Percentiles rank a stretch among this genome's conserved stretches.
Conservation (phyloP, 2,797 vertebrate genomes). For the Sebastes melanostomus region DNA sequence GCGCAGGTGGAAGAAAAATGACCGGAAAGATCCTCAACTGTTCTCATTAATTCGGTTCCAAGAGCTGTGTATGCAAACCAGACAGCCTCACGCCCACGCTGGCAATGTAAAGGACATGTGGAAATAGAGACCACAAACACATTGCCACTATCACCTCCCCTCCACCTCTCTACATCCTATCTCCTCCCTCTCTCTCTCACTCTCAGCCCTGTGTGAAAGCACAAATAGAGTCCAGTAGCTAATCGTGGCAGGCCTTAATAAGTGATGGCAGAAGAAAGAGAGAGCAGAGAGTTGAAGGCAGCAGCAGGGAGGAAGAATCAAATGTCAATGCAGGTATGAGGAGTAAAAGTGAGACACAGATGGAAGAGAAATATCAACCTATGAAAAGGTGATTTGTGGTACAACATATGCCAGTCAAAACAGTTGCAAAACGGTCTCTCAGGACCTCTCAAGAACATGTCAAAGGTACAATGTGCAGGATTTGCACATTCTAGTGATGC, state of each 20-base stretch:
- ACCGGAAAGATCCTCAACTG: slow-evolving; percentile 18
- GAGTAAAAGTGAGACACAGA: slow-evolving; percentile 27
- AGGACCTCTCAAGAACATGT: neutral
- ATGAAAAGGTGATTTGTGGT: slow-evolving; percentile 13
- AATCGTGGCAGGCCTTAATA: slow-evolving; percentile 68
- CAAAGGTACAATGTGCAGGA: neutral
- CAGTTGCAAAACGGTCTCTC: neutral
- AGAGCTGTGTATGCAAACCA: slow-evolving; percentile 28
- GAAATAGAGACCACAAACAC: slow-evolving; percentile 51
- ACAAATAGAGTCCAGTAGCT: slow-evolving; percentile 67
- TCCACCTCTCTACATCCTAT: slow-evolving; percentile 49
- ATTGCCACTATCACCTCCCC: slow-evolving; percentile 52
- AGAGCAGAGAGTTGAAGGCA: slow-evolving; percentile 9
- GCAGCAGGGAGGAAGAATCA: slow-evolving; percentile 54
- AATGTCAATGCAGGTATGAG: slow-evolving; percentile 63
- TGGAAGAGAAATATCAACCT: slow-evolving; percentile 21
- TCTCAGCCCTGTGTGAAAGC: slow-evolving; percentile 73
- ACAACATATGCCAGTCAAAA: neutral
- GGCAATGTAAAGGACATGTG: slow-evolving; percentile 51
- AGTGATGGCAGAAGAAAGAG: slow-evolving; percentile 57
- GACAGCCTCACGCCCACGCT: slow-evolving; percentile 14
- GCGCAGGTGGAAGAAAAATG: slow-evolving; percentile 8
- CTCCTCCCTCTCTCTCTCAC: slow-evolving; percentile 50
- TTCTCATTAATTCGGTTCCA: slow-evolving; percentile 37
- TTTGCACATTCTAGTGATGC: neutral